These are phyloP conservation scores for Aspidiotus rigidus DNA, from an alignment of 2,888 invertebrate genomes.

Conservation along the genomic window DNA sequence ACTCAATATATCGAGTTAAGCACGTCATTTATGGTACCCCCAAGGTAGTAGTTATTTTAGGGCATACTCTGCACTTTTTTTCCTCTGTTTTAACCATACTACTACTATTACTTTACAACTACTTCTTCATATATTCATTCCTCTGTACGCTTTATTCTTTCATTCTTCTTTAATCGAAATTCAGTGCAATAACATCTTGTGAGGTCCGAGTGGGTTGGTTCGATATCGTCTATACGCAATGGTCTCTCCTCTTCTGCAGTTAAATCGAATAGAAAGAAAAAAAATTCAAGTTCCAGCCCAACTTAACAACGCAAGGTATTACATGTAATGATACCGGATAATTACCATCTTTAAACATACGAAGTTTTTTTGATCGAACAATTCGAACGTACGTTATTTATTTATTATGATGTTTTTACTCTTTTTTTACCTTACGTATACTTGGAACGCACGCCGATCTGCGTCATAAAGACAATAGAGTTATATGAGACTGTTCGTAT, in stretches of 20 bases:
- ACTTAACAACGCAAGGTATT: not conserved
- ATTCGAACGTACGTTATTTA: not conserved
- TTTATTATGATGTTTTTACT: not conserved
- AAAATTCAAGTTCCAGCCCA: slow-evolving; percentile 9
- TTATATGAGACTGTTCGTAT: no score
- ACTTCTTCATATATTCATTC: not conserved
- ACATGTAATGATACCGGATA: slow-evolving; percentile 30
- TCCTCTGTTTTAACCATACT: not conserved
- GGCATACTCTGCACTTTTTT: slow-evolving; percentile 6
- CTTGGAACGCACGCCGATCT: no score
- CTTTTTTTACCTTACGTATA: no score
- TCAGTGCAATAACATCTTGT: slow-evolving; percentile 14
- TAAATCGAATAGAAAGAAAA: slow-evolving; percentile 2
- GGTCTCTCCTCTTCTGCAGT: not conserved
- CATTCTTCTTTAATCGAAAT: slow-evolving; percentile 10
- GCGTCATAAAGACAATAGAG: no score
- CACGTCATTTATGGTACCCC: slow-evolving; percentile 8
- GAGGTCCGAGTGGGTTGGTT: slow-evolving; percentile 18
- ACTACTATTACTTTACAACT: no score
- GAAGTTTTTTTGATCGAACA: slow-evolving; percentile 1
- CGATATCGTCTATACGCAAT: slow-evolving; percentile 1
- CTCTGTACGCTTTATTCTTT: not conserved
- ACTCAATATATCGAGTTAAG: not conserved
- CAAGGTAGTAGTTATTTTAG: slow-evolving; percentile 11
- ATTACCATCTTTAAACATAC: slow-evolving; percentile 25